Base-by-base conservation (phyloP, 2,797 vertebrate genomes). In the Rhinophrynus dorsalis region DNA sequence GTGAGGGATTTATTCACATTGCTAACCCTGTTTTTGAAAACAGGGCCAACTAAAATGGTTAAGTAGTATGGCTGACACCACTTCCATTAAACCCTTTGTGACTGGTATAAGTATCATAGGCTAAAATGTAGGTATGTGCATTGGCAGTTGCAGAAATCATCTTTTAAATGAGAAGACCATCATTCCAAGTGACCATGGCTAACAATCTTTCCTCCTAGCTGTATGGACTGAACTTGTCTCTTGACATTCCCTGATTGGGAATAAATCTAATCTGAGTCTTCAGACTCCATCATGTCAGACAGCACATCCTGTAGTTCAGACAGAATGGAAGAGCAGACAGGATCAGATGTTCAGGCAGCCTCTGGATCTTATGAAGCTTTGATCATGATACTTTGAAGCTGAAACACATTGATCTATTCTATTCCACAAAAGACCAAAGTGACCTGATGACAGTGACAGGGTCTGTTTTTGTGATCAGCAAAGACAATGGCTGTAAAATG, bases 351-450 rank as follows among this genome's bases (percentile, higher is more conserved):
- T 29, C 35, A 32, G 54, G 54, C 45, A 63, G 17, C 18, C 13
- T 72, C 24, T 15, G 33, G 45, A 21, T 59, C 20, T 73, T 37
- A 21, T 52, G 17, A 60, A 57, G 61, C 61, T 73, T 73, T 73
- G 69, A 73, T 73, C 44, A 32, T 40, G 6, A 52, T 32, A 26
- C 69, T 73, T 73, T 73, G 69, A 73, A 73, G 69, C 52, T 65
- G 44, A 73, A 65, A 52, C 45, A 59, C 45, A 73, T 66, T 66
- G 61, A 73, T 73, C 69, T 40, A 32, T 30, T 73, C 32, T 66
- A 45, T 66, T 20, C 48, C 24, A 33, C 26, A 26, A 51, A 24
- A 65, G 27, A 73, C 33, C 44, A 65, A 73, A 56, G 61, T 73
- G 62, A 73, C 61, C 69, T 45, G 59, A 59, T 73, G 44, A 66